Conservation (phyloP, 2,797 vertebrate species). For the Brachyalestes nurse region DNA sequence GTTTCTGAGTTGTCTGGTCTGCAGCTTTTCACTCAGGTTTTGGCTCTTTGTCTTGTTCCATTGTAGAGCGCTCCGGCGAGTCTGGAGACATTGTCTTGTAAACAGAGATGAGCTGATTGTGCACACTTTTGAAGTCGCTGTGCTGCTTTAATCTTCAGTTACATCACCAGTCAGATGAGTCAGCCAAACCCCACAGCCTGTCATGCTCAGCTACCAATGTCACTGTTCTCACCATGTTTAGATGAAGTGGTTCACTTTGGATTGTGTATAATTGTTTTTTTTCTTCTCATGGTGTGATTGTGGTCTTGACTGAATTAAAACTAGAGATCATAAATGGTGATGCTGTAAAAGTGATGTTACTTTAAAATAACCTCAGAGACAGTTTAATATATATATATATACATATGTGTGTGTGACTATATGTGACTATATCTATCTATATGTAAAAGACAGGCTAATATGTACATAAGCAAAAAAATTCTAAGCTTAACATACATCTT, state of each 20-base stretch:
- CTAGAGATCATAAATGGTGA: not conserved
- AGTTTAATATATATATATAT: too few relatives aligned
- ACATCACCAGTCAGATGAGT: conserved; percentile 10
- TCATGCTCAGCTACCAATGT: not conserved
- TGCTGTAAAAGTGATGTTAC: not conserved
- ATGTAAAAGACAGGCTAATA: not conserved
- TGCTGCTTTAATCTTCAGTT: conserved; percentile 9
- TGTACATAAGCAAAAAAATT: not conserved
- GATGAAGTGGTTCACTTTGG: not conserved
- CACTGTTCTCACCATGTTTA: conserved; percentile 13
- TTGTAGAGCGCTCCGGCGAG: not conserved
- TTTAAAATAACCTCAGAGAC: too few relatives aligned
- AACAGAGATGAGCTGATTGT: conserved; percentile 15
- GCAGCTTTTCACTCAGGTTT: not conserved
- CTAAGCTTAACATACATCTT: not conserved
- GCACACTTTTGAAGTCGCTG: conserved; percentile 15
- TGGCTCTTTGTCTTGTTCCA: not conserved
- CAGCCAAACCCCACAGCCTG: not conserved
- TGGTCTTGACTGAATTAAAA: not conserved
- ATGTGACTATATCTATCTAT: not conserved
- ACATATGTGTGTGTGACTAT: too few relatives aligned
- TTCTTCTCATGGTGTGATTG: not conserved
- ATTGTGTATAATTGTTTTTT: not conserved
- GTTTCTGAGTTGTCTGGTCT: conserved; percentile 2
- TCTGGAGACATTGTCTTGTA: conserved; percentile 19